Evolutionary conservation across 1,140 invertebrate species (phyloP).

Genomic region (Zeugodacus cucurbitae): DNA sequence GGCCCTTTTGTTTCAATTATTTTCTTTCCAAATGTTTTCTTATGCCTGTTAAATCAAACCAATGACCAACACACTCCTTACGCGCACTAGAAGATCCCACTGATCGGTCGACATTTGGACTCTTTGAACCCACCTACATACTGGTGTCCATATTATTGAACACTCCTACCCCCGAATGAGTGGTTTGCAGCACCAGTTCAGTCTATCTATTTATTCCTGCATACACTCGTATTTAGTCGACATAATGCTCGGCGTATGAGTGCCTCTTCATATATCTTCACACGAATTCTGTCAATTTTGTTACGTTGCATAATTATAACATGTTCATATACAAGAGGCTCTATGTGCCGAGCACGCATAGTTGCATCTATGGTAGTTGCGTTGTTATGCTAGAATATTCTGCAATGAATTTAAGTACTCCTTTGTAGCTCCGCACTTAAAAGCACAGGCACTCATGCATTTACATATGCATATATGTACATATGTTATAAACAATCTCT

Average conservation of each 20-base stretch:
- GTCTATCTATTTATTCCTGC: background rate
- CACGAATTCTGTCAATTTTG: background rate
- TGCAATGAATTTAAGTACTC: constrained; percentile 8
- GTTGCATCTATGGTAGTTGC: background rate
- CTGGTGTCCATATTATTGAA: background rate
- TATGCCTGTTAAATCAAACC: too few species aligned
- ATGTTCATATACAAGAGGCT: background rate
- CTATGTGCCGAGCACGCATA: background rate
- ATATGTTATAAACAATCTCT: background rate
- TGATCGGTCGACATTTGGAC: too few species aligned
- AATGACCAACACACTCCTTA: too few species aligned
- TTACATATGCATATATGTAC: background rate
- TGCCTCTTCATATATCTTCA: background rate
- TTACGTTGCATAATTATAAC: background rate
- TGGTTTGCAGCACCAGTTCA: too few species aligned
- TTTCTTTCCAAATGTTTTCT: too few species aligned
- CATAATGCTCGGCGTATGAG: background rate
- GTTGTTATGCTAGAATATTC: background rate
- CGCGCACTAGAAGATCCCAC: too few species aligned
- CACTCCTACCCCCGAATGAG: background rate
- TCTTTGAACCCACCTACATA: background rate
- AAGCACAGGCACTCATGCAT: background rate
- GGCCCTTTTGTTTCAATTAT: too few species aligned
- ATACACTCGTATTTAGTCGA: background rate
- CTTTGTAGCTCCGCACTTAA: background rate